Conservation (phyloP, 2,113 vertebrate genomes). For the Arothron firmamentum region DNA sequence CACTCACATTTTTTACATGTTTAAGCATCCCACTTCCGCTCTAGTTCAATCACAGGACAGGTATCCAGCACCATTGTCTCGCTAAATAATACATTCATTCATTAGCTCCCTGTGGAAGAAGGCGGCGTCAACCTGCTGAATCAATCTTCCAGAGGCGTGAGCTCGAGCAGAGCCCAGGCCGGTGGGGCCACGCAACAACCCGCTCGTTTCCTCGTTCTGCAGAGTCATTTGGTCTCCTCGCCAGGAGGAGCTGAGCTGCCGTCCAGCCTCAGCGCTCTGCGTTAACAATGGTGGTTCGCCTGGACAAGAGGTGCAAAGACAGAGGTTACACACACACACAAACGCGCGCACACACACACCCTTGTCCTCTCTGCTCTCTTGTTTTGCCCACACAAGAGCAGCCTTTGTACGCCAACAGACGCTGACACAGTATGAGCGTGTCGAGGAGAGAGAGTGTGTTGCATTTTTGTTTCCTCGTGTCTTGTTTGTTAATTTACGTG, state of each 20-base stretch:
- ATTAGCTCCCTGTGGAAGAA: too few species aligned
- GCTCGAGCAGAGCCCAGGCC: too few species aligned
- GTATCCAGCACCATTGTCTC: conserved; percentile 29
- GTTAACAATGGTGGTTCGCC: neutral
- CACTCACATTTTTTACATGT: too few species aligned
- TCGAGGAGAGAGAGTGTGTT: conserved; percentile 16
- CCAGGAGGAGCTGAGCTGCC: conserved; percentile 24
- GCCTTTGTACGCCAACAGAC: conserved; percentile 34
- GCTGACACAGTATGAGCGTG: conserved; percentile 33
- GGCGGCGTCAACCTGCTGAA: too few species aligned
- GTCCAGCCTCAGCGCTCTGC: neutral
- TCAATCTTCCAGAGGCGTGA: too few species aligned
- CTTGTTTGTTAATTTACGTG: conserved; percentile 22
- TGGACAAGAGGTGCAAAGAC: neutral
- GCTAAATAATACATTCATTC: conserved; percentile 10
- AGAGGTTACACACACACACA: neutral
- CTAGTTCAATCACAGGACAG: conserved; percentile 11
- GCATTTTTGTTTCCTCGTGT: conserved; percentile 40
- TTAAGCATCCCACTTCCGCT: neutral
- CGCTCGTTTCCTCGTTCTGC: too few species aligned
- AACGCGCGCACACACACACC: conserved; percentile 5
- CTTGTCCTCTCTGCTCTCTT: neutral
- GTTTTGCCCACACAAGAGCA: conserved; percentile 38
- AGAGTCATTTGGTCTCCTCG: conserved; percentile 5
- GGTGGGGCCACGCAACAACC: too few species aligned